phyloP scores from a whole-genome alignment of 2,797 vertebrate genomes.

The Ceyx erithaca region DNA sequence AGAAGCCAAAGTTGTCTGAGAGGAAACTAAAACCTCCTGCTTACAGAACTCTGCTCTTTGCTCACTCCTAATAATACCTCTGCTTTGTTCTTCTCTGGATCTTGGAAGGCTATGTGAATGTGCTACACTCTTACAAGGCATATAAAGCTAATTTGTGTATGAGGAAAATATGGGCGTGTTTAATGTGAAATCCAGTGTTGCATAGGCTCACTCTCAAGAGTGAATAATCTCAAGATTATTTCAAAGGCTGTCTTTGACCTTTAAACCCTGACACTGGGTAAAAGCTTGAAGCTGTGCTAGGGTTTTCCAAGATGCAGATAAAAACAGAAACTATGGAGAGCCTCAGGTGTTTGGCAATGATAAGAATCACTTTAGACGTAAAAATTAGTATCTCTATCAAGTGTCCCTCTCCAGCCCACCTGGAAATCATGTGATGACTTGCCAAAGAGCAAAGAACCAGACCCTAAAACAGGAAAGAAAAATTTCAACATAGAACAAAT shows the following conservation, averaged over 20 bases:
- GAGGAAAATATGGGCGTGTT: background rate
- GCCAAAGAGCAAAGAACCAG: background rate
- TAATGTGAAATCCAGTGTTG: background rate
- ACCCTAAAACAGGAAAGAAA: background rate
- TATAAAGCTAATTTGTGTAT: background rate
- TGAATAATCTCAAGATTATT: background rate
- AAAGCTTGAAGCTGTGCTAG: background rate
- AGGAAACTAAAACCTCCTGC: constrained; percentile 41
- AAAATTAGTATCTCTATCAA: background rate
- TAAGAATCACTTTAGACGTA: background rate
- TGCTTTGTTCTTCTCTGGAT: background rate
- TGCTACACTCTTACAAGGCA: background rate
- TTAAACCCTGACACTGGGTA: background rate
- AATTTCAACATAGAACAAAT: background rate
- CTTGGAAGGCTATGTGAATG: background rate
- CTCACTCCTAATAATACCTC: background rate
- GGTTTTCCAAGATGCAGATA: background rate
- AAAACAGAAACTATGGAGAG: background rate
- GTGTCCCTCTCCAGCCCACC: background rate
- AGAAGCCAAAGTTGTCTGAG: constrained; percentile 52
- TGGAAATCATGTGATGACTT: background rate
- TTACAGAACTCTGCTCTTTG: constrained; percentile 8
- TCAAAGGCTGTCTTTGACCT: background rate
- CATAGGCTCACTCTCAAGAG: background rate
- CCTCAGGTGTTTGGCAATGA: background rate